phyloP scores from a whole-genome alignment of 2,113 vertebrate genomes.

The Physeter macrocephalus region DNA sequence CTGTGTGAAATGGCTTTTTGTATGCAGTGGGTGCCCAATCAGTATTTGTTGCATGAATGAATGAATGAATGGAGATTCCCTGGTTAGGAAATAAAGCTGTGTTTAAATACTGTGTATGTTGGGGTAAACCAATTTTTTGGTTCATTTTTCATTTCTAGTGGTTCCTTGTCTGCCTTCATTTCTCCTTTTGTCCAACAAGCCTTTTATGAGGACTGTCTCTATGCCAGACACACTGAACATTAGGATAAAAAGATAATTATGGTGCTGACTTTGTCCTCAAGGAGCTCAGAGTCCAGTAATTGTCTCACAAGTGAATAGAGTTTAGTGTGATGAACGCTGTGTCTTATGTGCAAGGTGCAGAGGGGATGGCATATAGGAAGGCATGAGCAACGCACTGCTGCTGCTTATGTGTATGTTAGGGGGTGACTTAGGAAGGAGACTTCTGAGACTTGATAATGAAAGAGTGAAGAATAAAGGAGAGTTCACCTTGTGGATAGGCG shows the following conservation, averaged over 20 bases:
- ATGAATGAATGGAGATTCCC: background rate
- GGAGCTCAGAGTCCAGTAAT: constrained; percentile 17
- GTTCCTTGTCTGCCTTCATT: background rate
- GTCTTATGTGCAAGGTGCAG: background rate
- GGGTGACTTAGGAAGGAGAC: background rate
- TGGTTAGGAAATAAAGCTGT: background rate
- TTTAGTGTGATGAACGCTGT: background rate
- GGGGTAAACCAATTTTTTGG: background rate
- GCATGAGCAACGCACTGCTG: background rate
- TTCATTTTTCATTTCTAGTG: background rate
- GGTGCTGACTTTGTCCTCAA: background rate
- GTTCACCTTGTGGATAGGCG: background rate
- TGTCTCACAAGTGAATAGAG: background rate
- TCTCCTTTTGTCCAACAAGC: background rate
- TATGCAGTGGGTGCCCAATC: background rate
- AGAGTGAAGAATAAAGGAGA: background rate
- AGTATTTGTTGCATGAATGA: background rate
- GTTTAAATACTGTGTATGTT: background rate
- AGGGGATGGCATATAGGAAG: background rate
- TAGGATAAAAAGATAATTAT: background rate
- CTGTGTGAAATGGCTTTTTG: background rate
- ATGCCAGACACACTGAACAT: background rate
- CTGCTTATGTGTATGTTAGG: background rate
- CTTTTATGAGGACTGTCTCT: background rate
- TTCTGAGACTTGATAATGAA: background rate